Base-by-base conservation (phyloP, 2,888 invertebrate species). In the Xestobium rufovillosum region DNA sequence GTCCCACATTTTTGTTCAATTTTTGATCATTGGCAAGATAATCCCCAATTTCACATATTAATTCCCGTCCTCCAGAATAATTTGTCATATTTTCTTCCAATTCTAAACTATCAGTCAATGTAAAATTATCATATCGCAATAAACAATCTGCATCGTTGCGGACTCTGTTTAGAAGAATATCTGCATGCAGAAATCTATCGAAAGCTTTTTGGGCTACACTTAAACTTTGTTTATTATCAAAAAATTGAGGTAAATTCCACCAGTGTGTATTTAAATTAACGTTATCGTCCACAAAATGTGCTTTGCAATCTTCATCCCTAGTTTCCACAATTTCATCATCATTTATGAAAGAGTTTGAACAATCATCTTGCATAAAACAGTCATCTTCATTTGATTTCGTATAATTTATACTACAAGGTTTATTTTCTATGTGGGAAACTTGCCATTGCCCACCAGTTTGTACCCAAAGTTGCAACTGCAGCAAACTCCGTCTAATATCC, bases 401-500 rank as follows among this genome's bases (percentile, higher is more conserved):
- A n/a, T 8, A 19, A 8, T n/a, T n/a, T 19, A 8, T n/a, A 19
- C 23, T 19, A n/a, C n/a, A n/a, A n/a, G n/a, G n/a, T n/a, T n/a
- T n/a, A n/a, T 19, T 19, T 19, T 19, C 23, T 19, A 19, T 8
- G n/a, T n/a, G n/a, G n/a, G n/a, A n/a, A n/a, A n/a, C n/a, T n/a
- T n/a, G n/a, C n/a, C n/a, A n/a, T 8, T 38, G 31, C n/a, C 42
- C 42, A 14, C 42, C 42, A n/a, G 33, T 76, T 42, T 73, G 67
- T 47, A 78, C 65, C 60, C 79, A 77, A 62, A 80, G 84, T 55
- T 88, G 86, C 43, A 87, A 64, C 52, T 79, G 78, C 37, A 84
- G 69, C 26, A 86, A 67, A 9, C 81, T 77, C 63, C 75, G 78
- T 34, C 87, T 71, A 29, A 84, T 69, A 63, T 88, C 86, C 4